Evolutionary conservation across 1,140 invertebrate genomes (phyloP), one percentile per base, ranked within the genome.

Genomic region (Heliconius himera): DNA sequence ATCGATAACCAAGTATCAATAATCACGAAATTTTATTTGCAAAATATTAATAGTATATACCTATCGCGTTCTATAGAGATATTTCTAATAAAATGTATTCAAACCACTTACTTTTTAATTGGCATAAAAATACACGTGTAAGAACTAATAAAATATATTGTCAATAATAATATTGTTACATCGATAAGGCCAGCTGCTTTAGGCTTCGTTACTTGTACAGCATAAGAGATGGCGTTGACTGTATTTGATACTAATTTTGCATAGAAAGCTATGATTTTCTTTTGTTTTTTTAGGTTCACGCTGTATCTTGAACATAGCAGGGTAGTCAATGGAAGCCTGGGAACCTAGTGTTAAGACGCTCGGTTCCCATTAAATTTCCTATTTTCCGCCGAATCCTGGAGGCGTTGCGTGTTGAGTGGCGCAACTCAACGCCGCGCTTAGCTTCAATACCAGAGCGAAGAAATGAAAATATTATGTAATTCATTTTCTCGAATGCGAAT

Each of bases 211-310:
- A 20, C 22, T n/a, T 54, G 78, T n/a, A 20, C 36, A 20, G n/a
- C 8, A 81, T 79, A 82, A 85, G 72, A 90, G 87, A 90, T 90
- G 88, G 86, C 87, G 84, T 74, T 78, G 83, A 80, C 38, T 8
- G 79, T 82, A 75, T 77, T 46, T 60, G 56, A 9, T 56, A 38
- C 2, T 13, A 75, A 56, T 60, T 26, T 29, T 22, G 9, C 22
- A 4, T 26, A 26, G 22, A 29, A 66, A 66, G 9, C 9, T 66
- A 1, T 29, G 3, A 66, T 26, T 66, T 29, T 76, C 16, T 76
- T n/a, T n/a, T n/a, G n/a, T n/a, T 66, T 18, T 66, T 20, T 76
- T 4, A 46, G 13, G 13, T 46, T 46, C 13, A 16, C 16, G 3
- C 16, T 46, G 41, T 6, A n/a, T n/a, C n/a, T n/a, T 1, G 33